Conservation (phyloP, 2,113 vertebrate species). For the Oreocharis arfaki region DNA sequence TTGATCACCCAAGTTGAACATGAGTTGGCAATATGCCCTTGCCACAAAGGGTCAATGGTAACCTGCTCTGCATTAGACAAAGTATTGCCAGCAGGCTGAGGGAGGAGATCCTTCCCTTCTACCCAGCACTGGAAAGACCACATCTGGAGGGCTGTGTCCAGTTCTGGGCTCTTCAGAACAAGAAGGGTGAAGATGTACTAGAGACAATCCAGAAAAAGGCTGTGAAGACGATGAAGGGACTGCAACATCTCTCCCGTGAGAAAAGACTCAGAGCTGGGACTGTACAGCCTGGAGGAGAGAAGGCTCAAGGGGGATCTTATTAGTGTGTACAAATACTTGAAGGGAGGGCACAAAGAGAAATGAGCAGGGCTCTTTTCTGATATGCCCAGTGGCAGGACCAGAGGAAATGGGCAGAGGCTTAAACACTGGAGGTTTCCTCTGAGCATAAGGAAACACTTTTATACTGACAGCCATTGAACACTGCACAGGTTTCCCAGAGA, state of each 20-base stretch:
- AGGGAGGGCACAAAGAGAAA: neutral
- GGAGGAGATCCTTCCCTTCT: neutral
- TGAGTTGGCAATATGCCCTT: rapidly evolving
- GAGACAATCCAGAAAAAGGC: neutral
- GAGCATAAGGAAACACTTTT: neutral
- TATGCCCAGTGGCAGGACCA: neutral
- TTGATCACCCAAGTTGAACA: neutral
- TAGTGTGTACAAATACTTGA: neutral
- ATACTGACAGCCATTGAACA: too few species aligned
- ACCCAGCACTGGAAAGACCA: neutral
- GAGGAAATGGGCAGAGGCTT: neutral
- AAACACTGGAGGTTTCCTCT: neutral
- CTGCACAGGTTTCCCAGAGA: neutral
- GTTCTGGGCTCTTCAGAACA: neutral
- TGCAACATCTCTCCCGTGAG: neutral
- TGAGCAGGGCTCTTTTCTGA: neutral
- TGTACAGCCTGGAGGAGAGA: neutral
- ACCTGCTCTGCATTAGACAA: neutral
- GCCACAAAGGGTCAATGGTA: neutral
- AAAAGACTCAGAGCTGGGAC: neutral
- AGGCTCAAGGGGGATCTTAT: neutral
- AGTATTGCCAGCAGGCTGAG: neutral
- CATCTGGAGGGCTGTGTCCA: neutral
- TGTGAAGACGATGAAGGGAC: neutral
- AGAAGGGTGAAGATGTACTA: neutral